Base-by-base conservation (phyloP, 2,888 invertebrate genomes). In the Pimpla rufipes region DNA sequence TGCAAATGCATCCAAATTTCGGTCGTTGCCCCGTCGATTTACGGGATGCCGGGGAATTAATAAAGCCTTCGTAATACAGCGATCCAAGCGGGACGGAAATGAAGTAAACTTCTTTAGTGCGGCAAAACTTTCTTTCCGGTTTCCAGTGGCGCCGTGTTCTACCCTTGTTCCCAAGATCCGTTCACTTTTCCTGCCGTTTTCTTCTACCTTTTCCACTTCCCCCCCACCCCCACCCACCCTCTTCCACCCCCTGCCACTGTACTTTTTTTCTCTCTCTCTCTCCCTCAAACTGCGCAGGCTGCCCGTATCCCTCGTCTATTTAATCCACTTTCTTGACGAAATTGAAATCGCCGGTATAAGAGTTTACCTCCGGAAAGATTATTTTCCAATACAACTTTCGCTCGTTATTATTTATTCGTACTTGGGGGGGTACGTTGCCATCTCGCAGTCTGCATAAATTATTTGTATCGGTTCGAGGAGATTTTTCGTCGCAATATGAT, bases 21-120 rank as follows among this genome's bases (percentile, higher is more conserved):
- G 21, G 18, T 42, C 45, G 16, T 42, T 18, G 18, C 62, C 40
- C n/a, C 42, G 16, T 23, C 29, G 29, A 40, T n/a, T 42, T 66
- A 6, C 40, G 13, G 10, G 70, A 75, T 70, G 66, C 57, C 57
- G 4, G 75, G 57, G 70, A 75, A 83, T 83, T 83, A 75, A 73
- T 83, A 62, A 75, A 79, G 67, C 75, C 74, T 75, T 70, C 70
- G 64, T 67, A 57, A 73, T 68, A 70, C 67, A 70, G 73, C 62
- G 70, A 79, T 82, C 47, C 64, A 55, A 47, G 75, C 82, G 70
- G 75, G 79, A 75, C 66, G 75, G 57, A 79, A 83, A 83, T 79
- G 50, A 55, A 66, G 57, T 50, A 78, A 70, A 70, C 57, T 70
- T 79, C 59, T 47, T 45, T 35, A n/a, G 68, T 78, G 52, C 18